A percentile compares a stretch with the other conserved stretches of the same genome.
Evolutionary conservation across 1,140 invertebrate species (phyloP).

Genomic region (Leptestheria dahalacensis): DNA sequence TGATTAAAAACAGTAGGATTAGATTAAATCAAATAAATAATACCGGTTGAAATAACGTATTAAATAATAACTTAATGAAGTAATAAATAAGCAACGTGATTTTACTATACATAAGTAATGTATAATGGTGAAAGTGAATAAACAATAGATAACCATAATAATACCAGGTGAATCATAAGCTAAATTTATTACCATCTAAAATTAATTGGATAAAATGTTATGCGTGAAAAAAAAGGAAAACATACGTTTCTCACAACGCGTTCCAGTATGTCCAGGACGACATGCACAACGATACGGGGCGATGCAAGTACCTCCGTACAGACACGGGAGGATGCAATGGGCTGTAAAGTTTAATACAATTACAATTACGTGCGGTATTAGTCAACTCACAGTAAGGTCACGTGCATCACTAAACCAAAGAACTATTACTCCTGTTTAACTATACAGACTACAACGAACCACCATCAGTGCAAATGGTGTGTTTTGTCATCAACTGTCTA

Average conservation of each 20-base stretch:
- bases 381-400: background rate
- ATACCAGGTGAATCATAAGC: background rate
- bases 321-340: slow-evolving; percentile 27
- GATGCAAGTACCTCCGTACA: slow-evolving; percentile 28
- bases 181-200: background rate
- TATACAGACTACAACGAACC: too few species aligned
- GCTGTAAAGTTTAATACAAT: slow-evolving; percentile 15
- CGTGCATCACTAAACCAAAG: slow-evolving; percentile 2
- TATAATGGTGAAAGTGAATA: background rate
- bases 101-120: background rate
- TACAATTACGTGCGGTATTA: background rate
- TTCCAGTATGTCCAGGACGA: slow-evolving; percentile 20
- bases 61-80: too few species aligned
- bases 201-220: background rate
- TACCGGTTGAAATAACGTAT: too few species aligned
- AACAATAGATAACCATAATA: slow-evolving; percentile 8
- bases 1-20: too few species aligned
- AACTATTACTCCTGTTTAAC: too few species aligned
- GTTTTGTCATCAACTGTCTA: too few species aligned
- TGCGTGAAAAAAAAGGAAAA: slow-evolving; percentile 10
- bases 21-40: too few species aligned
- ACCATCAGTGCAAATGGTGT: too few species aligned
- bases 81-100: too few species aligned
- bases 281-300: slow-evolving; percentile 29
- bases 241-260: slow-evolving; percentile 20